phyloP scores from a whole-genome alignment of 92 coral and sea anemone genomes.

The Plumapathes pennacea region DNA sequence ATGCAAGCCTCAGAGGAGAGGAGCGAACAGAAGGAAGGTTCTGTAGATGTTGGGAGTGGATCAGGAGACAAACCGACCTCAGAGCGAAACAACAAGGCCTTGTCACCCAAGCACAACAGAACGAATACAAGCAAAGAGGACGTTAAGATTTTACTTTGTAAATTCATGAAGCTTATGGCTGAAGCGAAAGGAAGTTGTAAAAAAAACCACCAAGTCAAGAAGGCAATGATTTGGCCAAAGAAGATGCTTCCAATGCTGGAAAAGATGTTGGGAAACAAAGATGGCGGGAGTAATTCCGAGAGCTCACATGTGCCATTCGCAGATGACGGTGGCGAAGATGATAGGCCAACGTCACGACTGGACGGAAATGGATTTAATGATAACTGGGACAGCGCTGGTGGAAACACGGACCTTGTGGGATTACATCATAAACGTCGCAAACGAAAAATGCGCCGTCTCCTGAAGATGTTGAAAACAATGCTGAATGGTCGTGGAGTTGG shows the following conservation, averaged over 20 bases:
- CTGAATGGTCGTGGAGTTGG: conserved; percentile 31
- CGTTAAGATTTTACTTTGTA: too few species aligned
- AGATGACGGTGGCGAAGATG: conserved; percentile 58
- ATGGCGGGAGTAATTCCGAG: conserved; percentile 26
- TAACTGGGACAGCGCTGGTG: conserved; percentile 65
- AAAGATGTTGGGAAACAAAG: conserved; percentile 57
- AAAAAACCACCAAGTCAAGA: conserved; percentile 46
- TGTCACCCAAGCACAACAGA: too few species aligned
- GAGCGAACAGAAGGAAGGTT: too few species aligned
- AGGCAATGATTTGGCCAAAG: conserved; percentile 95
- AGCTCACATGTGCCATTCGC: conserved; percentile 31
- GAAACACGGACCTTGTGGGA: not conserved
- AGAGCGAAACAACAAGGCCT: too few species aligned
- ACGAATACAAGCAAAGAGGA: too few species aligned
- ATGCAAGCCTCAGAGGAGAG: too few species aligned
- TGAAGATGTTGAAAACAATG: conserved; percentile 54
- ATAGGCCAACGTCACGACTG: conserved; percentile 14
- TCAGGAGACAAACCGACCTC: too few species aligned
- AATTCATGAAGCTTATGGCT: too few species aligned
- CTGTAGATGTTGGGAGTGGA: too few species aligned
- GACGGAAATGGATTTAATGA: conserved; percentile 19
- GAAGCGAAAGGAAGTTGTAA: conserved; percentile 14
- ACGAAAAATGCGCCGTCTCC: conserved; percentile 58
- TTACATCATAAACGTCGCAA: conserved; percentile 36
- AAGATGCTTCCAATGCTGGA: conserved; percentile 79